Conservation (phyloP, 1,140 invertebrate species). For the Drosophila eugracilis region DNA sequence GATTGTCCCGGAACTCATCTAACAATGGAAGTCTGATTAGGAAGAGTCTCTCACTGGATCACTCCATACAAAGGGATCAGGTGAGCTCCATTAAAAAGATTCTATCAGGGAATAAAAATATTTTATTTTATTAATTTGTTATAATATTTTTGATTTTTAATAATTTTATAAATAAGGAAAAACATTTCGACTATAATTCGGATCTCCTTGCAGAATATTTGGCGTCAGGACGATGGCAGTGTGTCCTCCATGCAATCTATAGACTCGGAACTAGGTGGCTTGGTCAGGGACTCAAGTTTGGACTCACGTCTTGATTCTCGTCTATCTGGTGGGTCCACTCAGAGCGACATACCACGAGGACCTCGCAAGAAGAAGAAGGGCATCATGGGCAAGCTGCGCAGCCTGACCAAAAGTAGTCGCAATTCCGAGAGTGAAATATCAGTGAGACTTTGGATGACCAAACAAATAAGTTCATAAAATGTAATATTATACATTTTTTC, state of each 20-base stretch:
- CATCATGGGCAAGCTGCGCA: slow-evolving; percentile 93
- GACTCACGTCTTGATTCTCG: slow-evolving; percentile 86
- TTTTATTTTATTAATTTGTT: too few relatives aligned
- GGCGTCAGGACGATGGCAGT: slow-evolving; percentile 91
- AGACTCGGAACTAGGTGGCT: slow-evolving; percentile 87
- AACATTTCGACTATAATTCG: too few relatives aligned
- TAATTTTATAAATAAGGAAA: too few relatives aligned
- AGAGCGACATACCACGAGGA: slow-evolving; percentile 91
- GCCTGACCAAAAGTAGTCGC: slow-evolving; percentile 91
- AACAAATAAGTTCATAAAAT: background rate
- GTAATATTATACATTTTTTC: background rate
- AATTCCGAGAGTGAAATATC: slow-evolving; percentile 85
- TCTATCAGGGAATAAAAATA: too few relatives aligned
- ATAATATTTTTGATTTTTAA: too few relatives aligned
- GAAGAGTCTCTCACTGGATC: slow-evolving; percentile 91
- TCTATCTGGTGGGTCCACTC: slow-evolving; percentile 92
- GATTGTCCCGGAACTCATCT: slow-evolving; percentile 81
- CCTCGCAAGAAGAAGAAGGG: slow-evolving; percentile 93
- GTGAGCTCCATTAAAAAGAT: too few relatives aligned
- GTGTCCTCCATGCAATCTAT: slow-evolving; percentile 92
- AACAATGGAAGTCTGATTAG: slow-evolving; percentile 88
- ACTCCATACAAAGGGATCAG: slow-evolving; percentile 86
- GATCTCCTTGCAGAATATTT: slow-evolving; percentile 85
- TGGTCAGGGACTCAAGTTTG: slow-evolving; percentile 84
- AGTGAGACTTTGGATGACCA: slow-evolving; percentile 34